A percentile compares a stretch with the other conserved stretches of the same genome.
These are phyloP conservation scores for Urocolius indicus DNA, from an alignment of 2,113 vertebrate genomes.

Conservation along the genomic window DNA sequence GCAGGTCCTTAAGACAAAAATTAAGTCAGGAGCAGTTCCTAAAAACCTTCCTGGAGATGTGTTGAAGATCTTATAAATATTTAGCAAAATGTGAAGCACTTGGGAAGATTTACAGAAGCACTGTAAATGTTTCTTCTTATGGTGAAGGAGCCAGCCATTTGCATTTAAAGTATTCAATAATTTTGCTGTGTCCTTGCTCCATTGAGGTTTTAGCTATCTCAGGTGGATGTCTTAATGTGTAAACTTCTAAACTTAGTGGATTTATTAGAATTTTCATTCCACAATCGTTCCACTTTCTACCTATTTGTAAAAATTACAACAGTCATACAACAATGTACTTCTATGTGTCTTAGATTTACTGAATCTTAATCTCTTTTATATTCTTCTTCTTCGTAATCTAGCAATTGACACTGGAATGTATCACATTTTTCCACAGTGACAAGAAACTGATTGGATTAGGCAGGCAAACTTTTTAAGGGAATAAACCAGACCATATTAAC, in stretches of 20 bases:
- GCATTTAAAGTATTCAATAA: neutral
- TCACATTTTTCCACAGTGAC: neutral
- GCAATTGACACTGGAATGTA: neutral
- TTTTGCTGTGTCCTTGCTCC: neutral
- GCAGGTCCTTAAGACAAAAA: neutral
- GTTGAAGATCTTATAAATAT: neutral
- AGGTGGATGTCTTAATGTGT: neutral
- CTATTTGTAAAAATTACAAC: neutral
- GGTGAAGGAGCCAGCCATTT: neutral
- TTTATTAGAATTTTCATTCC: neutral
- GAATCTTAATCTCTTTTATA: neutral
- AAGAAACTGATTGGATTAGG: neutral
- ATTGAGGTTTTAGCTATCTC: neutral
- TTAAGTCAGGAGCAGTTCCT: neutral
- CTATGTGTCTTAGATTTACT: neutral
- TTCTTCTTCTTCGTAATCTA: neutral
- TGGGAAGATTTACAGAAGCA: neutral
- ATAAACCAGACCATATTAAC: neutral
- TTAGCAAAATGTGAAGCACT: neutral
- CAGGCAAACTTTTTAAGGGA: neutral
- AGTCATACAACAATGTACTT: neutral
- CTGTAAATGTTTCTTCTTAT: neutral
- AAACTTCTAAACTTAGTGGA: neutral
- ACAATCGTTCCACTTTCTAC: neutral
- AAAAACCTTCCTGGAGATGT: neutral